Conservation (phyloP, 2,888 invertebrate species). For the Thymelicus acteon region DNA sequence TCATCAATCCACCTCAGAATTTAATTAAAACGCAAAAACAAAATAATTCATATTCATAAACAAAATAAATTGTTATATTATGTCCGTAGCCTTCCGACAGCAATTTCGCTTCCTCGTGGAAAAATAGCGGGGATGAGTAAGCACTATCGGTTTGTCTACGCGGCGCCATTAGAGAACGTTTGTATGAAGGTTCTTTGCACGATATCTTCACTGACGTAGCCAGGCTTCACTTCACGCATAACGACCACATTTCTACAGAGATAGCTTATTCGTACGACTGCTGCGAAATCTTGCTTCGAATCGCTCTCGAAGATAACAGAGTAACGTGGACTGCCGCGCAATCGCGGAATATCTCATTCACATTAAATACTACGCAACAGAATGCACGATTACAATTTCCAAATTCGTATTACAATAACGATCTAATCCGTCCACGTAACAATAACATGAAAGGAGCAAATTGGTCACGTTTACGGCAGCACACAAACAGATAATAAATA, state of each 20-base stretch:
- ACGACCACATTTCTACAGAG: conserved; percentile 60
- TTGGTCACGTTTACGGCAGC: conserved; percentile 24
- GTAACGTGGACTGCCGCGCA: conserved; percentile 1
- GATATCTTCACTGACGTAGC: background rate
- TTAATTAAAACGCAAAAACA: too few species aligned
- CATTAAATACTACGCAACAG: background rate
- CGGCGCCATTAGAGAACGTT: too few species aligned
- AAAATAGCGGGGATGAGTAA: too few species aligned
- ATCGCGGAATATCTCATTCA: conserved; percentile 20
- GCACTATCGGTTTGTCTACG: too few species aligned
- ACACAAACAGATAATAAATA: conserved; percentile 21
- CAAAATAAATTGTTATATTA: too few species aligned
- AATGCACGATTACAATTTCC: background rate
- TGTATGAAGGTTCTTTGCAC: background rate
- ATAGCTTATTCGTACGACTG: conserved; percentile 39
- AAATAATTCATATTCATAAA: too few species aligned
- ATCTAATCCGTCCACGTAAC: conserved; percentile 26
- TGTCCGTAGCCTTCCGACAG: too few species aligned
- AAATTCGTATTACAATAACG: conserved; percentile 18
- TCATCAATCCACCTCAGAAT: too few species aligned
- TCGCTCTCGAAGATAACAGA: conserved; percentile 13
- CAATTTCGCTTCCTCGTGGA: too few species aligned
- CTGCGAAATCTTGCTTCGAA: conserved; percentile 15
- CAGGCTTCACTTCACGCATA: conserved; percentile 63
- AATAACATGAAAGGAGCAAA: conserved; percentile 12